phyloP scores from a whole-genome alignment of 2,113 vertebrate genomes.

The Lates calcarifer region DNA sequence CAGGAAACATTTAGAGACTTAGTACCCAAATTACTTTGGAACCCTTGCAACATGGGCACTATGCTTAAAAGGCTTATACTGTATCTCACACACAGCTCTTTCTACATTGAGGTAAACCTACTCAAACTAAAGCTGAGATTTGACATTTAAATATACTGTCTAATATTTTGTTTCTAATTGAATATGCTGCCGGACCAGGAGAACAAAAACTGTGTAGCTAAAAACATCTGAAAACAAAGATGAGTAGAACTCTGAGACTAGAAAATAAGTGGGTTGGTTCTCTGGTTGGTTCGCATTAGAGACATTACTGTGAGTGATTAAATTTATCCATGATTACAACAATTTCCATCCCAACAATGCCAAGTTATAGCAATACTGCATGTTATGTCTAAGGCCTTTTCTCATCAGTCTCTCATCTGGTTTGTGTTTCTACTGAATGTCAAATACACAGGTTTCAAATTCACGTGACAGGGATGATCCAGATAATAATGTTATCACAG shows the following conservation, averaged over 20 bases:
- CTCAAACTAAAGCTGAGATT: neutral
- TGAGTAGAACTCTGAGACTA: neutral
- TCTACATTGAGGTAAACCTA: neutral
- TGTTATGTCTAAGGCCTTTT: neutral
- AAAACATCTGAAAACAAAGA: neutral
- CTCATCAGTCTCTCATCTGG: neutral
- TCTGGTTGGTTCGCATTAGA: neutral
- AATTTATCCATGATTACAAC: neutral
- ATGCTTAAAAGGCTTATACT: neutral
- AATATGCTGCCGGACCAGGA: neutral
- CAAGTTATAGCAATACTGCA: neutral
- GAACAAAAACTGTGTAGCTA: neutral
- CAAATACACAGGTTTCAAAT: constrained; percentile 3
- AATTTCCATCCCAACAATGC: neutral
- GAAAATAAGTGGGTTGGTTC: neutral
- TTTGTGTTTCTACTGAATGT: constrained; percentile 1
- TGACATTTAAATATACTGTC: neutral
- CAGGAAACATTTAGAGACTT: neutral
- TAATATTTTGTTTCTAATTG: neutral
- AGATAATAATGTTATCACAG: neutral
- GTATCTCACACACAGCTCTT: neutral
- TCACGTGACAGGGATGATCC: neutral
- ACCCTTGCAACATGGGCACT: neutral
- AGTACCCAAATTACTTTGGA: neutral
- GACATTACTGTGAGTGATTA: neutral